Base-by-base conservation (phyloP, 2,113 vertebrate species). In the Oryzias melastigma region DNA sequence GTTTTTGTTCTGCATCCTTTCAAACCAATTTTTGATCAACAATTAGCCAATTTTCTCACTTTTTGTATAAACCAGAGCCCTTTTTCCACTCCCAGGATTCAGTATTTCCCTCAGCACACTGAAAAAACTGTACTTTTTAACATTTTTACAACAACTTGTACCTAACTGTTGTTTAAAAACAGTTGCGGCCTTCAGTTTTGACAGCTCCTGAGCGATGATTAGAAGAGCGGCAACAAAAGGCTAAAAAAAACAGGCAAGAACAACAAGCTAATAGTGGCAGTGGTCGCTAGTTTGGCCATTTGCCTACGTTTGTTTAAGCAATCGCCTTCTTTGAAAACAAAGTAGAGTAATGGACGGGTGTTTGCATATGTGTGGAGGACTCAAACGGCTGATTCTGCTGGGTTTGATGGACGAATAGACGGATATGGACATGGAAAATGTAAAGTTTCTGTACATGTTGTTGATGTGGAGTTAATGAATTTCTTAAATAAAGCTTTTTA, bases 271-370 rank as follows among this genome's bases (percentile, higher is more conserved):
- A 44, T 55, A 25, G 47, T 57, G 58, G 16, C 0, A 53, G 49
- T 52, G 50, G 70, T 64, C 25, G 20, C 45, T 75, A 76, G 60
- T 71, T 74, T 62, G 59, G 17, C 12, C 20, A 89, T 89, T 90
- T 90, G 56, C 86, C 45, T 90, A 75, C 1, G 74, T 89, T 90
- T 88, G 89, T 47, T 83, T 87, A 83, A 65, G 65, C 73, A 72
- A 75, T 66, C 53, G 20, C 22, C 67, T 19, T 40, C 71, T 83
- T 60, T 83, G 63, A 85, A 85, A 87, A 85, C 84, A 86, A 83
- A 86, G 73, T 73, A 84, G 87, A 74, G 70, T 82, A 78, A 86
- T 83, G 16, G 60, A 69, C 77, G 60, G 58, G 49, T 54, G 66
- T 58, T 90, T 90, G 86, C 89, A 90, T 90, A 77, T 57, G 77